Evolutionary conservation across 2,113 vertebrate genomes (phyloP).

Genomic region (Lepidothrix coronata): DNA sequence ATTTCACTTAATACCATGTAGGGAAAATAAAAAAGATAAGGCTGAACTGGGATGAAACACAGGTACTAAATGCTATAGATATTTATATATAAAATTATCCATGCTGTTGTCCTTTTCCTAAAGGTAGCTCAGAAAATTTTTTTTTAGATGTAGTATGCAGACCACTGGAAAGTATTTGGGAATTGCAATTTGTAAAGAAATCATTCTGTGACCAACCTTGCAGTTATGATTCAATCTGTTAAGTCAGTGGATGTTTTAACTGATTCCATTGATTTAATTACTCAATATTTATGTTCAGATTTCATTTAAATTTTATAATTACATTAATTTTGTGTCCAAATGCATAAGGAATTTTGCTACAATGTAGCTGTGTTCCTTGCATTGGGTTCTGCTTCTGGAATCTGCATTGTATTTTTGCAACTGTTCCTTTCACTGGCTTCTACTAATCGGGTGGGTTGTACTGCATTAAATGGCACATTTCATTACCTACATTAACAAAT

Average conservation of each 20-base stretch:
- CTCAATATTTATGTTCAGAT: neutral
- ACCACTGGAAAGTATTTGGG: neutral
- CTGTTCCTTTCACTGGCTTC: neutral
- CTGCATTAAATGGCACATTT: neutral
- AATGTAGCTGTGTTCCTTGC: neutral
- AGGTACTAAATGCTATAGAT: neutral
- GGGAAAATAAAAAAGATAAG: neutral
- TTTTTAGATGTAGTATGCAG: neutral
- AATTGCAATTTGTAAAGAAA: neutral
- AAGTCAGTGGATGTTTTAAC: neutral
- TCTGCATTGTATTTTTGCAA: neutral
- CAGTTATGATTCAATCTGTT: neutral
- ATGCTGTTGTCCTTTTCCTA: neutral
- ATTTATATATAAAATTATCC: neutral
- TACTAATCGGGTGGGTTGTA: neutral
- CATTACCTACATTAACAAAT: neutral
- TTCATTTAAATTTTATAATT: neutral
- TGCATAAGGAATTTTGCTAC: neutral
- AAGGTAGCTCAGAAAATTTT: neutral
- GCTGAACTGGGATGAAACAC: neutral
- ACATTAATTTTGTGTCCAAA: neutral
- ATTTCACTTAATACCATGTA: neutral
- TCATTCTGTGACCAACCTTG: accelerated
- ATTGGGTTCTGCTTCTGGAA: neutral
- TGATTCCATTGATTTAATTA: neutral